Conservation (phyloP, 2,113 vertebrate species). For the Megalops atlanticus region DNA sequence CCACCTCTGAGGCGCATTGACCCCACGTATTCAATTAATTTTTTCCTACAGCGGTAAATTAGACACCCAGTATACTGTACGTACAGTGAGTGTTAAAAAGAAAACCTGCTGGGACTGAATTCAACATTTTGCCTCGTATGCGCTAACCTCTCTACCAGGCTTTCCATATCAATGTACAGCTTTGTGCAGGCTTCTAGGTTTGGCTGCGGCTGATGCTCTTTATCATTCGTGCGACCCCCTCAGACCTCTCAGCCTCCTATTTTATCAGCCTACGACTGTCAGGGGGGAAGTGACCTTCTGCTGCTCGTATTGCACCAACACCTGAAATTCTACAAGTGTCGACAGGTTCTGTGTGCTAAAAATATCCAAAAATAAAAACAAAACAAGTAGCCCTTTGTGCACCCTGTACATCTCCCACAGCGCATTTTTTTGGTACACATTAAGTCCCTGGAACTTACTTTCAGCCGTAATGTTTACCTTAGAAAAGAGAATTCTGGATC, state of each 20-base stretch:
- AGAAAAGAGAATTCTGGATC: background rate
- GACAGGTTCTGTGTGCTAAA: slow-evolving; percentile 11
- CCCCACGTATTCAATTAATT: background rate
- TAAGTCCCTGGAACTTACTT: background rate
- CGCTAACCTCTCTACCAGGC: background rate
- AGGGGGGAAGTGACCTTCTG: slow-evolving; percentile 2
- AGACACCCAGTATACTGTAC: background rate
- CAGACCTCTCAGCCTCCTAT: background rate
- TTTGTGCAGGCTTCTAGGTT: background rate
- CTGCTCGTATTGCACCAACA: slow-evolving; percentile 28
- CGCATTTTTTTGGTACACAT: background rate
- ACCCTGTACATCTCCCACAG: background rate
- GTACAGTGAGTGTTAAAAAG: no score
- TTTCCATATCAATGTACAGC: background rate
- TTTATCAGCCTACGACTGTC: slow-evolving; percentile 29
- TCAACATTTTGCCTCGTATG: background rate
- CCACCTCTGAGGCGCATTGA: background rate
- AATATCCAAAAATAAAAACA: slow-evolving; percentile 10
- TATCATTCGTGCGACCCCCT: slow-evolving; percentile 4
- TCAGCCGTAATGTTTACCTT: background rate
- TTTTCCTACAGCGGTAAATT: background rate
- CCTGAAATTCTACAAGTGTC: slow-evolving; percentile 23
- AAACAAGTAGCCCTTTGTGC: background rate
- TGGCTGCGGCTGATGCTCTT: background rate
- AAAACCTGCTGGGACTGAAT: background rate